Percentiles rank a stretch among this genome's conserved stretches.
These are phyloP conservation scores for Paragorgia papillata DNA, from an alignment of 92 coral and sea anemone genomes.

Conservation along the genomic window DNA sequence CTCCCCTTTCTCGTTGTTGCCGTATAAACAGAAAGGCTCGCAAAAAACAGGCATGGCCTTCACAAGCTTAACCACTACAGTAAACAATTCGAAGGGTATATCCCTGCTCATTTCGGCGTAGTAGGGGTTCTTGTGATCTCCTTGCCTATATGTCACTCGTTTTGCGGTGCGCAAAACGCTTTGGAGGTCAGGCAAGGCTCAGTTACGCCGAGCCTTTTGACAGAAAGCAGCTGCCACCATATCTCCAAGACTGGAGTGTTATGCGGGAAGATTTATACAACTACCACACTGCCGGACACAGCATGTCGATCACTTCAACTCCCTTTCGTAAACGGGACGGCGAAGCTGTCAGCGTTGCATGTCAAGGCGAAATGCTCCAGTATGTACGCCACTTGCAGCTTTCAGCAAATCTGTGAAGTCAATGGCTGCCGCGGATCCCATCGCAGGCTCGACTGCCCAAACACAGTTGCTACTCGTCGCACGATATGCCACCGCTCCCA, in stretches of 20 bases:
- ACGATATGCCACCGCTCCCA: no score
- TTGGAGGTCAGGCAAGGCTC: constrained; percentile 1
- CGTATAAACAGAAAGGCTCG: no score
- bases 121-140: constrained; percentile 43
- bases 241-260: background rate
- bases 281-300: background rate
- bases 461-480: no score
- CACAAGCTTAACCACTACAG: constrained; percentile 45
- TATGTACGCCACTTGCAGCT: no score
- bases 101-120: constrained; percentile 47
- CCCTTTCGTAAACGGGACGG: no score
- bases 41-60: constrained; percentile 44
- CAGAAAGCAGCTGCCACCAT: background rate
- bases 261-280: background rate
- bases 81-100: constrained; percentile 50
- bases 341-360: no score
- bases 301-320: no score
- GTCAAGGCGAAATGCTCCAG: no score
- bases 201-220: constrained; percentile 1
- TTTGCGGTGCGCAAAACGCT: background rate
- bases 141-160: background rate
- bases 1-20: constrained; percentile 64
- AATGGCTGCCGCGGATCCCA: no score
- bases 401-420: no score
- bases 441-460: no score